Conservation (phyloP, 2,113 vertebrate genomes). For the Larimichthys polyactis region DNA sequence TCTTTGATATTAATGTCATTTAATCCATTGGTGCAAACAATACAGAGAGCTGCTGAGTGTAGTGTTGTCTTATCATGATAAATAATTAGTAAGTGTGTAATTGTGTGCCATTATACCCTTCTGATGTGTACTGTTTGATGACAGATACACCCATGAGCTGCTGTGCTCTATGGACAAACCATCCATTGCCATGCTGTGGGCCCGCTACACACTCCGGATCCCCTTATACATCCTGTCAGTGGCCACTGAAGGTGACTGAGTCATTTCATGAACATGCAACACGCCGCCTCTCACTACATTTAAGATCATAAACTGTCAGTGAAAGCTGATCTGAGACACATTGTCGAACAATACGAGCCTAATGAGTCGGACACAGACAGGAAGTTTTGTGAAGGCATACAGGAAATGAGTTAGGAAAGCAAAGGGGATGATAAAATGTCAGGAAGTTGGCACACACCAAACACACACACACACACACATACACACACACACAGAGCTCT, state of each 20-base stretch:
- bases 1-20: too few relatives aligned
- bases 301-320: neutral
- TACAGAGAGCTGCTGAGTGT: neutral
- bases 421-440: slow-evolving; percentile 32
- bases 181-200: slow-evolving; percentile 87
- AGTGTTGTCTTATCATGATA: too few relatives aligned
- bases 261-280: neutral
- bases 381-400: slow-evolving; percentile 15
- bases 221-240: slow-evolving; percentile 88
- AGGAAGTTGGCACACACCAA: slow-evolving; percentile 49
- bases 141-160: slow-evolving; percentile 86
- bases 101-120: neutral
- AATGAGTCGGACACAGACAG: neutral
- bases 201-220: slow-evolving; percentile 90
- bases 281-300: neutral
- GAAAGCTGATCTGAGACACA: too few relatives aligned
- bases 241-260: slow-evolving; percentile 87
- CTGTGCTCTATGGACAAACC: slow-evolving; percentile 84
- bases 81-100: neutral
- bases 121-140: slow-evolving; percentile 2
- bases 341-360: neutral
- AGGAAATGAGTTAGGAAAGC: slow-evolving; percentile 63
- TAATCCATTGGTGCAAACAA: too few relatives aligned
- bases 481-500: too few relatives aligned
- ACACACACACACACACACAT: too few relatives aligned